Conservation (phyloP, 2,797 vertebrate species). For the Huso huso region DNA sequence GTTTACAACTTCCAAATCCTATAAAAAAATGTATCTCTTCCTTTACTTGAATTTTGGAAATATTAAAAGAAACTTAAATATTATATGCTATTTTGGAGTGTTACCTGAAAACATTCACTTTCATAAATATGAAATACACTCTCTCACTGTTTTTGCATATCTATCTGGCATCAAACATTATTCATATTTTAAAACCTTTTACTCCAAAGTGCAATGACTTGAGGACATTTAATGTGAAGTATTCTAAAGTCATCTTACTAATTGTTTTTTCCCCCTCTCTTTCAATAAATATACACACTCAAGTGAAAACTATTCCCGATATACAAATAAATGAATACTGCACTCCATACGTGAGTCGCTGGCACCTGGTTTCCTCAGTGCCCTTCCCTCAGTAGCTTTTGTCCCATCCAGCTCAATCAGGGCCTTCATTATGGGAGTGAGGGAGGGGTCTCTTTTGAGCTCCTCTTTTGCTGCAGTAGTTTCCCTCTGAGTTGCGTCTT, state of each 20-base stretch:
- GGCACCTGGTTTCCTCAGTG: conserved; percentile 57
- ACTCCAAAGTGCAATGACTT: too few species aligned
- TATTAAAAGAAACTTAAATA: too few species aligned
- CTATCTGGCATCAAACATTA: too few species aligned
- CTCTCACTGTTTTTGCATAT: too few species aligned
- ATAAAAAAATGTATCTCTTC: conserved; percentile 16
- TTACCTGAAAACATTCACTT: too few species aligned
- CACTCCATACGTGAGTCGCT: conserved; percentile 29
- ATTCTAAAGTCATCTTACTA: too few species aligned
- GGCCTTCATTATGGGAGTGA: conserved; percentile 78
- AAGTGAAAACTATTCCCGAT: not conserved
- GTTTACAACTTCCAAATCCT: conserved; percentile 60
- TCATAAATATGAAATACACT: too few species aligned
- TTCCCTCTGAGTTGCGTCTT: conserved; percentile 48
- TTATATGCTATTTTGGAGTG: too few species aligned
- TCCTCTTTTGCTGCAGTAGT: conserved; percentile 38
- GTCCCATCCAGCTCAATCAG: conserved; percentile 81
- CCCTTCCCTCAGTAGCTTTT: conserved; percentile 71
- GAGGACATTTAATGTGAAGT: too few species aligned
- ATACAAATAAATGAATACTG: conserved; percentile 4
- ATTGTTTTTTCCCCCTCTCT: not conserved
- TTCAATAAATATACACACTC: not conserved
- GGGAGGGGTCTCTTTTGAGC: conserved; percentile 43
- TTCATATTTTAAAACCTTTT: too few species aligned
- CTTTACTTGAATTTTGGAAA: too few species aligned